These are phyloP conservation scores for Cavia aperea DNA, from an alignment of 2,113 vertebrate genomes.

Conservation along the genomic window DNA sequence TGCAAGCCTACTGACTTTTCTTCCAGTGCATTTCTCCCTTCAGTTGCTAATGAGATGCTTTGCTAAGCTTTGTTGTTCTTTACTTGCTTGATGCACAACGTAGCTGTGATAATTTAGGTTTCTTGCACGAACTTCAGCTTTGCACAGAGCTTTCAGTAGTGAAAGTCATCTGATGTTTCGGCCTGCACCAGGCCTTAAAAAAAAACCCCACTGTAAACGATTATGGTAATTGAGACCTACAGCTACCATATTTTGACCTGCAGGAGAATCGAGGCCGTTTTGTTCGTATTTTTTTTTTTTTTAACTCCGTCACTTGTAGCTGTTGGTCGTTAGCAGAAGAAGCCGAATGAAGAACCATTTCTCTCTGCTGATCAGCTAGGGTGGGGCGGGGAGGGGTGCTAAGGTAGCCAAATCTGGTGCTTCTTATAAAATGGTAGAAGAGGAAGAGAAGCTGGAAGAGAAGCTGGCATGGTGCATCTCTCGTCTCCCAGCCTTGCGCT, in stretches of 20 bases:
- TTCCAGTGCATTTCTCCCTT: background rate
- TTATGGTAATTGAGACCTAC: background rate
- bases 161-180: constrained; percentile 8
- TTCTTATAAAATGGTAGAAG: background rate
- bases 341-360: background rate
- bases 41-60: constrained; percentile 14
- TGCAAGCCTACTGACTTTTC: background rate
- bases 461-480: background rate
- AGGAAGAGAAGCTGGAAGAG: background rate
- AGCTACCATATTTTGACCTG: background rate
- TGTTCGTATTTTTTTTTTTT: background rate
- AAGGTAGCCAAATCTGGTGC: background rate
- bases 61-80: background rate
- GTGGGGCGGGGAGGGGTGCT: background rate
- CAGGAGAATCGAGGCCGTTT: background rate
- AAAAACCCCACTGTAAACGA: background rate
- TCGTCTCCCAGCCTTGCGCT: background rate
- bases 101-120: background rate
- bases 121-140: constrained; percentile 18
- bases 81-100: constrained; percentile 15
- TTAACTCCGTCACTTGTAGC: background rate
- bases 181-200: background rate
- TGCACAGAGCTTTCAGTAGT: background rate
- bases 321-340: background rate
- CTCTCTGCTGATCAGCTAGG: background rate